phyloP scores from a whole-genome alignment of 1,140 invertebrate species.

The Caenorhabditis remanei region DNA sequence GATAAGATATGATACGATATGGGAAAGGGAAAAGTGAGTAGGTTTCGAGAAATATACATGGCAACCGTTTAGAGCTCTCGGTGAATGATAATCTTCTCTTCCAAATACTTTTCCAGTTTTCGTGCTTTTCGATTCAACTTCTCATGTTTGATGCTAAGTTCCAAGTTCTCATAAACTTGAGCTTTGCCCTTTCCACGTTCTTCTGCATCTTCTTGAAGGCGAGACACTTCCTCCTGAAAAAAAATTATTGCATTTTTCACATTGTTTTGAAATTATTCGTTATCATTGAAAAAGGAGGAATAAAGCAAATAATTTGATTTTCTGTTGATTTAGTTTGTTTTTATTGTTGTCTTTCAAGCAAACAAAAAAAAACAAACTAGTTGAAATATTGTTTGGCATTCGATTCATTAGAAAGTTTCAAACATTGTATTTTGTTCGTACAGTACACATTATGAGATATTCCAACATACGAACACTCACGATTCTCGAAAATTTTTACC shows the following conservation, averaged over 20 bases:
- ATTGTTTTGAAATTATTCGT: not conserved
- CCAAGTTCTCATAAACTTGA: slow-evolving; percentile 45
- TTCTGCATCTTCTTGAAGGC: slow-evolving; percentile 24
- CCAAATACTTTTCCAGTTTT: slow-evolving; percentile 54
- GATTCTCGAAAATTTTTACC: no score
- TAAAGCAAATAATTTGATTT: not conserved
- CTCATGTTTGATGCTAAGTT: slow-evolving; percentile 49
- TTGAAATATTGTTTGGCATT: no score
- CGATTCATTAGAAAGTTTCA: no score
- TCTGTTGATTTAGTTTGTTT: slow-evolving; percentile 9
- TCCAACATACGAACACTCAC: no score
- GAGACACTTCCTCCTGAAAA: slow-evolving; percentile 37
- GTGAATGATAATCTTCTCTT: slow-evolving; percentile 47
- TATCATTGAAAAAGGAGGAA: not conserved
- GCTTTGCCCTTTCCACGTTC: slow-evolving; percentile 43
- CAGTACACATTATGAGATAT: no score
- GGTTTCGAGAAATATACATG: not conserved
- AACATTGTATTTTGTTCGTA: no score
- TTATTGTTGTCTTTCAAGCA: not conserved
- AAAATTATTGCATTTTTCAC: slow-evolving; percentile 3
- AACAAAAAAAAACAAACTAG: not conserved
- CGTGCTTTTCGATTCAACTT: slow-evolving; percentile 45
- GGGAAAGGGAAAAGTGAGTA: not conserved
- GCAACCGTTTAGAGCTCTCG: slow-evolving; percentile 20
- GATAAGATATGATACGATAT: slow-evolving; percentile 21